phyloP scores from a whole-genome alignment of 2,888 invertebrate genomes.

The Bombyx huttoni region DNA sequence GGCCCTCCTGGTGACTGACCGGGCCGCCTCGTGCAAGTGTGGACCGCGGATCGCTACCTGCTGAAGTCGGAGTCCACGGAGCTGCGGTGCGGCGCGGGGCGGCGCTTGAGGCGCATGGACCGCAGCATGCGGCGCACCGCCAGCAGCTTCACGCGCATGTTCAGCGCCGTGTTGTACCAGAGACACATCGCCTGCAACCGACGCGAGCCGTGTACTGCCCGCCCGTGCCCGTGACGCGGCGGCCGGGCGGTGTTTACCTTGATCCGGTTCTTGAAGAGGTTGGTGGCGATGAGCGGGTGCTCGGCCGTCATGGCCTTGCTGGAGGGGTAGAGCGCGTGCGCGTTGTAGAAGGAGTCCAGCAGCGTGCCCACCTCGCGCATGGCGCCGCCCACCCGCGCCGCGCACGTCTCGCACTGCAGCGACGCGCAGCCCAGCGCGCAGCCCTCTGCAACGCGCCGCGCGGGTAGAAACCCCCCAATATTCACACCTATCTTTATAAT shows the following conservation, averaged over 20 bases:
- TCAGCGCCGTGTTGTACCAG: conserved; percentile 92
- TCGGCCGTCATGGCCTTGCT: conserved; percentile 82
- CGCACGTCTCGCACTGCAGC: conserved; percentile 79
- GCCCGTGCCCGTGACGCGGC: not conserved
- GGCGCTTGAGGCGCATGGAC: conserved; percentile 29
- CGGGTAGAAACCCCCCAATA: no score
- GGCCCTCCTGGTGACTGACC: no score
- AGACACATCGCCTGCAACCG: conserved; percentile 81
- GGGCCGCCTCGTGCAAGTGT: not conserved
- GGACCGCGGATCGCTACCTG: conserved; percentile 15
- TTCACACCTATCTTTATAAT: no score
- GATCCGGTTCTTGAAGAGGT: conserved; percentile 76
- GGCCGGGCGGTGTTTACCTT: conserved; percentile 45
- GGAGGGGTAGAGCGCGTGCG: conserved; percentile 88
- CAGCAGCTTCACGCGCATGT: conserved; percentile 85
- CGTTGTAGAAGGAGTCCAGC: conserved; percentile 80
- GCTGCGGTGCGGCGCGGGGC: conserved; percentile 15
- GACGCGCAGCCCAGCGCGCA: conserved; percentile 75
- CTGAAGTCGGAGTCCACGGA: conserved; percentile 25
- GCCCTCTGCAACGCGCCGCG: conserved; percentile 11
- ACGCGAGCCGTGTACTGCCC: not conserved
- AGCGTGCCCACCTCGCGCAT: conserved; percentile 81
- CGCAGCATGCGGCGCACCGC: conserved; percentile 78
- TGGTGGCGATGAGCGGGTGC: conserved; percentile 78
- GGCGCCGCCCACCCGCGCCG: conserved; percentile 80